Evolutionary conservation across 2,888 invertebrate species (phyloP).

Genomic region (Xylota sylvarum): DNA sequence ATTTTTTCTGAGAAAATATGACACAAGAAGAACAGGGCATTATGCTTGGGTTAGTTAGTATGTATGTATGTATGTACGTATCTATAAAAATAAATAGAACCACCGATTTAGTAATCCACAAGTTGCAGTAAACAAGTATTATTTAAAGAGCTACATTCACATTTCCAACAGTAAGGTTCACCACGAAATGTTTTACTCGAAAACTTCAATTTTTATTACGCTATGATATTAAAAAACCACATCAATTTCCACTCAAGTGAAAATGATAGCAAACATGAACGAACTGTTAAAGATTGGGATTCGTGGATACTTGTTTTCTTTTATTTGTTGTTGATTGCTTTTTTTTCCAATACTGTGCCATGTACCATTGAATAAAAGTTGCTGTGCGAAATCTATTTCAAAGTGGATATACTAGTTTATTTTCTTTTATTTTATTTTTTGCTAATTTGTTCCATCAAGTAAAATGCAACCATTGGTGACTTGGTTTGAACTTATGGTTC

Average conservation of each 20-base stretch:
- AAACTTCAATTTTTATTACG: slow-evolving; percentile 32
- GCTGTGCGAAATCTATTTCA: slow-evolving; percentile 26
- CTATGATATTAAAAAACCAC: background rate
- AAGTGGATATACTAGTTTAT: slow-evolving; percentile 46
- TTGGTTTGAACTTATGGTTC: slow-evolving; percentile 22
- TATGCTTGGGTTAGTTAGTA: too few relatives aligned
- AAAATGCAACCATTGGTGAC: slow-evolving; percentile 10
- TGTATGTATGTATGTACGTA: too few relatives aligned
- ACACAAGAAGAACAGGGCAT: too few relatives aligned
- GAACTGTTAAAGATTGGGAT: slow-evolving; percentile 41
- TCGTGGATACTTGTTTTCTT: slow-evolving; percentile 46
- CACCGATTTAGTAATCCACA: too few relatives aligned
- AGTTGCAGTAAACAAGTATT: too few relatives aligned
- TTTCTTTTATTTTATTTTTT: background rate
- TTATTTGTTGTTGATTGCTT: slow-evolving; percentile 31
- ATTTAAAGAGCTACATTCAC: too few relatives aligned
- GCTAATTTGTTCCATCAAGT: background rate
- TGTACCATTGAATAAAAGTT: slow-evolving; percentile 37
- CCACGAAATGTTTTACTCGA: too few relatives aligned
- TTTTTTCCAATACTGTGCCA: slow-evolving; percentile 44
- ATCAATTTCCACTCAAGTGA: slow-evolving; percentile 39
- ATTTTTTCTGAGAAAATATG: too few relatives aligned
- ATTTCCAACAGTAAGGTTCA: too few relatives aligned
- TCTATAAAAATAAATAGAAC: too few relatives aligned
- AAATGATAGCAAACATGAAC: slow-evolving; percentile 52